Evolutionary conservation across 2,888 invertebrate genomes (phyloP).

Genomic region (Macaria notata): DNA sequence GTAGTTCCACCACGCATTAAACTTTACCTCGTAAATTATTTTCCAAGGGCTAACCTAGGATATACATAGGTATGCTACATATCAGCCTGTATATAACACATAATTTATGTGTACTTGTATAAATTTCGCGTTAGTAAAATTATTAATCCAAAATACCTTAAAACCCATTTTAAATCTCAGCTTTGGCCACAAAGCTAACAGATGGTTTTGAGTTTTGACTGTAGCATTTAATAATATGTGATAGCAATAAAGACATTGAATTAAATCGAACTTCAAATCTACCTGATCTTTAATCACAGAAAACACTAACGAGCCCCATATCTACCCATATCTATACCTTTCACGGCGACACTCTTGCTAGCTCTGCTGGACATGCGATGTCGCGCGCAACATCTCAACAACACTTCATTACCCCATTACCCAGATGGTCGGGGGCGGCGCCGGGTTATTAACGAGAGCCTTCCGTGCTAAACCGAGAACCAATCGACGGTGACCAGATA

Average conservation of each 20-base stretch:
- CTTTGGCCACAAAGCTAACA: too few species aligned
- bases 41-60: background rate
- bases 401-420: slow-evolving; percentile 18
- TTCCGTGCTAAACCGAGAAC: slow-evolving; percentile 12
- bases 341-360: slow-evolving; percentile 9
- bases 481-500: background rate
- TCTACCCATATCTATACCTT: too few species aligned
- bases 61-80: too few species aligned
- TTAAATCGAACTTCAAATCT: too few species aligned
- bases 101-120: too few species aligned
- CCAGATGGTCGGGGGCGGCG: slow-evolving; percentile 1
- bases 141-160: too few species aligned
- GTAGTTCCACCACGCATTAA: slow-evolving; percentile 11
- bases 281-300: too few species aligned
- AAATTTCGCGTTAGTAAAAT: too few species aligned
- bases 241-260: too few species aligned
- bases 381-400: slow-evolving; percentile 1
- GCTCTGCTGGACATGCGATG: slow-evolving; percentile 12
- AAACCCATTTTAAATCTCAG: too few species aligned
- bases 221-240: slow-evolving; percentile 15
- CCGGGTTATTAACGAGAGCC: slow-evolving; percentile 8
- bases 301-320: too few species aligned
- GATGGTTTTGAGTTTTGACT: slow-evolving; percentile 2
- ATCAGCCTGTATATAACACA: too few species aligned
- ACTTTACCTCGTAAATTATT: slow-evolving; percentile 21